These are phyloP conservation scores for Plestiodon gilberti DNA, from an alignment of 2,113 vertebrate species.

Conservation along the genomic window DNA sequence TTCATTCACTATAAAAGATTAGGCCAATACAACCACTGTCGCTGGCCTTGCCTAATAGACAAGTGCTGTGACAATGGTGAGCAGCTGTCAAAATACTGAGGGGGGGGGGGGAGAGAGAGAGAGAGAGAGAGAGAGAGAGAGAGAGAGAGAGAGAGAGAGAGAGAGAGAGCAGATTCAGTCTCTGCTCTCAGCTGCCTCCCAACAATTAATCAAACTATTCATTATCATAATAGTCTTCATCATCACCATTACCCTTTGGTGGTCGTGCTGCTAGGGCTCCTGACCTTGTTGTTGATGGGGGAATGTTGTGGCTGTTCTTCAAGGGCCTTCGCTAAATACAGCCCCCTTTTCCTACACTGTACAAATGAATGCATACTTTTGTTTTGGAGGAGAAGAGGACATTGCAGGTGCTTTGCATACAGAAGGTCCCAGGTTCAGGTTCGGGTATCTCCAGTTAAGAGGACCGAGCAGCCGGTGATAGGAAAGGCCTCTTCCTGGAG, in stretches of 20 bases:
- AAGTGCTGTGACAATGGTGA: not conserved
- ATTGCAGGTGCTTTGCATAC: too few species aligned
- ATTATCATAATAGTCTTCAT: not conserved
- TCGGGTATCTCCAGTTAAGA: too few species aligned
- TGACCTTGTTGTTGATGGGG: not conserved
- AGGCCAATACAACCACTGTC: not conserved
- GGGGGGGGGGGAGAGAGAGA: not conserved
- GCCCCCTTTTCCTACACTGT: not conserved
- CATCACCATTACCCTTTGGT: not conserved
- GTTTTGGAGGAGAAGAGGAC: not conserved
- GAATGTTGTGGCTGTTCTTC: not conserved
- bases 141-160: too few species aligned
- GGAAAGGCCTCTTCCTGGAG: too few species aligned
- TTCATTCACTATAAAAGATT: not conserved
- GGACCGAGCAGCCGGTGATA: too few species aligned
- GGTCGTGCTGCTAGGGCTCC: too few species aligned
- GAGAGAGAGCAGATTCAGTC: not conserved
- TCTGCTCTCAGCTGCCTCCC: not conserved
- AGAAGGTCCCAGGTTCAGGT: too few species aligned
- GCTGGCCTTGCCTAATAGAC: not conserved
- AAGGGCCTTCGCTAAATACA: too few species aligned
- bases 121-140: not conserved
- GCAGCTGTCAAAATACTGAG: not conserved
- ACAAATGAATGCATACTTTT: not conserved
- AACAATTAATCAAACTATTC: not conserved